phyloP scores from a whole-genome alignment of 2,113 vertebrate species.

The Promerops cafer region DNA sequence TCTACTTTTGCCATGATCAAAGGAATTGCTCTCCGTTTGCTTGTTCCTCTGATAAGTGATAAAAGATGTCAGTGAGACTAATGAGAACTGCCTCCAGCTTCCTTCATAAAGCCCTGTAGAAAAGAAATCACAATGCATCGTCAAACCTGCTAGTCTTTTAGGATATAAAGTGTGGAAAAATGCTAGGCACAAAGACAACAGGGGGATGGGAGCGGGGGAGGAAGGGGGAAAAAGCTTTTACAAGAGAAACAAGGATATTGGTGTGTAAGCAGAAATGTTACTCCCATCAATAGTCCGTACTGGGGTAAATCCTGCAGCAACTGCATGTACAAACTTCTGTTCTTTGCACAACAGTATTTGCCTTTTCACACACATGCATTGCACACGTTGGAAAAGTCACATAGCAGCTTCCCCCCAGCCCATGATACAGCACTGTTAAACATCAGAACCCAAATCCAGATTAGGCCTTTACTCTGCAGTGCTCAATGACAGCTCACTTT shows the following conservation, averaged over 20 bases:
- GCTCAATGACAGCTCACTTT: background rate
- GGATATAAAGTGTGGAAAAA: constrained; percentile 52
- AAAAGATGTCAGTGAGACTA: constrained; percentile 76
- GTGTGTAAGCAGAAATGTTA: background rate
- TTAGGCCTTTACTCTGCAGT: background rate
- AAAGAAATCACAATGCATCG: constrained; percentile 58
- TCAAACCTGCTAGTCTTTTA: constrained; percentile 61
- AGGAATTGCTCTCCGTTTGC: constrained; percentile 73
- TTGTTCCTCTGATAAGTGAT: constrained; percentile 80
- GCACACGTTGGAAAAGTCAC: background rate
- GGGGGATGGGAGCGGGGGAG: background rate
- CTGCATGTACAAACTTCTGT: background rate
- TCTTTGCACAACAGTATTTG: background rate
- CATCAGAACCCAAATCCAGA: background rate
- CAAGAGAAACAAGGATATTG: constrained; percentile 3
- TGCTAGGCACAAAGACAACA: constrained; percentile 24
- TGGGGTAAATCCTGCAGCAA: background rate
- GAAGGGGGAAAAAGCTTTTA: background rate
- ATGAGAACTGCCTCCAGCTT: constrained; percentile 67
- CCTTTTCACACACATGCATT: background rate
- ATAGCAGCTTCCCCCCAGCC: background rate
- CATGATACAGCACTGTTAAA: background rate
- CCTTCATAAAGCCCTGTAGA: constrained; percentile 68
- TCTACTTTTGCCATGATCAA: constrained; percentile 79
- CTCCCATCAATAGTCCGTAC: background rate